These are phyloP conservation scores for Acromyrmex echinatior DNA, from an alignment of 1,140 invertebrate species.

Conservation along the genomic window DNA sequence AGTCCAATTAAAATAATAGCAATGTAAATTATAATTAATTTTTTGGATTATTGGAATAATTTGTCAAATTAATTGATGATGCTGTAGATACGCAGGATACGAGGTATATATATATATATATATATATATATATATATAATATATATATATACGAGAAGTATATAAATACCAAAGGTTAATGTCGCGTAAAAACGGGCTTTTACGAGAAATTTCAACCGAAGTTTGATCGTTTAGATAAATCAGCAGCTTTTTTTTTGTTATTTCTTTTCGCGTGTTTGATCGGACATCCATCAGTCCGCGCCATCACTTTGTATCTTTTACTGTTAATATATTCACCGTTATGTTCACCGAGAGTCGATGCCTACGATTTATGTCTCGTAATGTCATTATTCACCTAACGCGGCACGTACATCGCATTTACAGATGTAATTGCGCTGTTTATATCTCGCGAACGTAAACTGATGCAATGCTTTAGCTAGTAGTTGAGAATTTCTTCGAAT, in stretches of 20 bases:
- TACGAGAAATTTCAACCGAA: conserved; percentile 36
- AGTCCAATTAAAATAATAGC: conserved; percentile 16
- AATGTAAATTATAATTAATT: background rate
- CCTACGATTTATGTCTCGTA: conserved; percentile 39
- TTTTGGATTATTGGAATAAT: background rate
- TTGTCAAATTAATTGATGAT: conserved; percentile 20
- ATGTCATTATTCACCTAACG: conserved; percentile 38
- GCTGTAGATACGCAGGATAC: too few species aligned
- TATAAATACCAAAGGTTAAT: conserved; percentile 23
- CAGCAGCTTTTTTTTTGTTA: background rate
- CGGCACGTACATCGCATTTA: background rate
- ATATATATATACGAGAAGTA: background rate
- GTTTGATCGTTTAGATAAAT: conserved; percentile 38
- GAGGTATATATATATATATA: too few species aligned
- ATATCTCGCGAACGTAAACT: conserved; percentile 31
- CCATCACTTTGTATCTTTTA: background rate
- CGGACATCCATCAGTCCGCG: background rate
- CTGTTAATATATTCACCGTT: background rate
- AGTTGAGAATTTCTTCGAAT: conserved; percentile 26
- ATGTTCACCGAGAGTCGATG: background rate
- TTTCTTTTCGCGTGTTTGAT: background rate
- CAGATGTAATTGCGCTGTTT: conserved; percentile 58
- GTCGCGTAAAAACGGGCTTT: conserved; percentile 46
- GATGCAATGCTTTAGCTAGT: background rate
- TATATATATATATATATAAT: too few species aligned